Conservation (phyloP, 2,113 vertebrate species). For the Pituophis catenifer region DNA sequence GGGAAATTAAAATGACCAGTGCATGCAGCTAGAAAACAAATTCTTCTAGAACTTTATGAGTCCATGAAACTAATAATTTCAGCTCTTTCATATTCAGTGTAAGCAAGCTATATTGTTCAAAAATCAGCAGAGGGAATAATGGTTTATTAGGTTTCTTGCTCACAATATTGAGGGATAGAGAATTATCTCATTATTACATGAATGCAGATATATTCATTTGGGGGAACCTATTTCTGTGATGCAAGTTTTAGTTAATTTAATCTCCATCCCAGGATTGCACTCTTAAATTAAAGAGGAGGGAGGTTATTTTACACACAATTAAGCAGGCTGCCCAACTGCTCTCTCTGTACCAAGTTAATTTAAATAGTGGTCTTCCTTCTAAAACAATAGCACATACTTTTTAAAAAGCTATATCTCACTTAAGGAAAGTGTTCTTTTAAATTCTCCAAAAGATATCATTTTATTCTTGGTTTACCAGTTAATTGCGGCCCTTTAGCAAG, state of each 20-base stretch:
- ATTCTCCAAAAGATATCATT: background rate
- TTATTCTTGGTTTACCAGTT: background rate
- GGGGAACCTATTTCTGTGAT: background rate
- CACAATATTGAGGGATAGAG: background rate
- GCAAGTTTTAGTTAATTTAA: background rate
- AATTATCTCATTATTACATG: background rate
- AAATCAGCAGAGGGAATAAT: background rate
- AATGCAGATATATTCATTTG: conserved; percentile 21
- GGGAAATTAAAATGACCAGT: conserved; percentile 11
- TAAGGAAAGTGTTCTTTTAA: background rate
- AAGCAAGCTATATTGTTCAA: background rate
- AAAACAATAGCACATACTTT: background rate
- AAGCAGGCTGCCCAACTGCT: background rate
- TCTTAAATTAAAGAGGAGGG: background rate
- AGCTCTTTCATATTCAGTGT: conserved; percentile 19
- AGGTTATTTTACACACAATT: background rate
- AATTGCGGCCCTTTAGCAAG: background rate
- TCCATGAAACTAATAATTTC: conserved; percentile 23
- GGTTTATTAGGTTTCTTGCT: conserved; percentile 20
- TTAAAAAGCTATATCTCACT: background rate
- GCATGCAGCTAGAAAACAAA: background rate
- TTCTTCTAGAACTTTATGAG: background rate
- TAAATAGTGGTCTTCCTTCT: background rate
- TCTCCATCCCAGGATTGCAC: background rate
- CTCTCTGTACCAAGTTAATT: background rate